phyloP scores from a whole-genome alignment of 2,888 invertebrate genomes.

The Apeira syringaria region DNA sequence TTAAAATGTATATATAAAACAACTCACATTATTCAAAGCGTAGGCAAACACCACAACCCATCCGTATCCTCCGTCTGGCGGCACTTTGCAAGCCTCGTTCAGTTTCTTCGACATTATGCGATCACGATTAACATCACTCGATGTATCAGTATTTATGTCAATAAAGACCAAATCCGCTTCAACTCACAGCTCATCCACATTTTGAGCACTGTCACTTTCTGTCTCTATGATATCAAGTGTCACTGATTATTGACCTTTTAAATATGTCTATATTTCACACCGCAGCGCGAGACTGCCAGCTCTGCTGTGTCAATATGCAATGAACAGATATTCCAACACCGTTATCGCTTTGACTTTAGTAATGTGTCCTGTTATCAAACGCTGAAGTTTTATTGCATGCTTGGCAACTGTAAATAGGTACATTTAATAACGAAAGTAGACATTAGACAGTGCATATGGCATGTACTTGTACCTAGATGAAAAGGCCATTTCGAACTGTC shows the following conservation, averaged over 20 bases:
- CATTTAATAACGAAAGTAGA: not conserved
- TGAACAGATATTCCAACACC: conserved; percentile 31
- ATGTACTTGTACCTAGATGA: no score
- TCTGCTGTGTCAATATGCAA: conserved; percentile 24
- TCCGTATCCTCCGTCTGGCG: conserved; percentile 87
- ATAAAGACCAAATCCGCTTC: conserved; percentile 17
- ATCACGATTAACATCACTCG: conserved; percentile 25
- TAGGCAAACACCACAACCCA: conserved; percentile 85
- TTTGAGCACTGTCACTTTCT: conserved; percentile 23
- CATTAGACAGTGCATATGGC: no score
- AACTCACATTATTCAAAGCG: conserved; percentile 85
- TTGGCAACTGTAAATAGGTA: conserved; percentile 14
- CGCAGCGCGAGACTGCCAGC: conserved; percentile 28
- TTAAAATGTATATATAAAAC: not conserved
- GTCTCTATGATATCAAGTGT: conserved; percentile 14
- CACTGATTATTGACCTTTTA: conserved; percentile 34
- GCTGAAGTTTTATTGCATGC: conserved; percentile 17
- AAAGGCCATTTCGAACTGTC: no score
- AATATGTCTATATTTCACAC: conserved; percentile 8
- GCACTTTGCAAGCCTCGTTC: conserved; percentile 60
- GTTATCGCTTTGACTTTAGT: conserved; percentile 65
- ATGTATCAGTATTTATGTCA: conserved; percentile 18
- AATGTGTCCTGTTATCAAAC: conserved; percentile 50
- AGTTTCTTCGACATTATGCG: conserved; percentile 51
- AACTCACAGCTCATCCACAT: conserved; percentile 34